phyloP scores from a whole-genome alignment of 2,888 invertebrate genomes.

The Heliconius cydno region DNA sequence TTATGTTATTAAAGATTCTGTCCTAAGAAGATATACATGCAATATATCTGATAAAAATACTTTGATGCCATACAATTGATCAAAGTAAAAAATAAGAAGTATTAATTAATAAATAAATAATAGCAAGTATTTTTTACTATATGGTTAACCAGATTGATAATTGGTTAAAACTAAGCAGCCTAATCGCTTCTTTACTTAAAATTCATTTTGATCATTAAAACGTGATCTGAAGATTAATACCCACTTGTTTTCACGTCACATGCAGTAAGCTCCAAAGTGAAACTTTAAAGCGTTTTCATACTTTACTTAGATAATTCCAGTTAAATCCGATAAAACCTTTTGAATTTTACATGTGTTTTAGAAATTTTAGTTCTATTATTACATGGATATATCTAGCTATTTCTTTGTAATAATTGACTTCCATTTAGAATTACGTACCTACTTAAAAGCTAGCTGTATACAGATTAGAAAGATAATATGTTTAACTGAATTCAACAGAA shows the following conservation, averaged over 20 bases:
- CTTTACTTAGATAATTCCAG: slow-evolving; percentile 15
- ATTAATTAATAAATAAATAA: too few species aligned
- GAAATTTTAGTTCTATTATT: neutral
- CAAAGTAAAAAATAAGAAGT: neutral
- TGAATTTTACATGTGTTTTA: slow-evolving; percentile 4
- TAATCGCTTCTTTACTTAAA: slow-evolving; percentile 5
- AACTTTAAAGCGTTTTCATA: slow-evolving; percentile 17
- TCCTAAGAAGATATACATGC: too few species aligned
- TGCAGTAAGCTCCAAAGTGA: slow-evolving; percentile 11
- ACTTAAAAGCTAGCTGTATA: neutral
- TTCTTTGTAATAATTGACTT: neutral
- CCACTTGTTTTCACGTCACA: slow-evolving; percentile 1
- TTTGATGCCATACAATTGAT: neutral
- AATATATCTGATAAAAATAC: neutral
- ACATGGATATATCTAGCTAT: neutral
- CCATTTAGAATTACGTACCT: neutral
- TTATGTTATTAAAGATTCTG: too few species aligned
- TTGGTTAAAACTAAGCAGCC: neutral
- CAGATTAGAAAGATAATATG: neutral
- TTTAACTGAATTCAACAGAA: neutral
- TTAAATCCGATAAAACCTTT: slow-evolving; percentile 11
- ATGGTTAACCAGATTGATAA: slow-evolving; percentile 47
- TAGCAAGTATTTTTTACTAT: slow-evolving; percentile 57
- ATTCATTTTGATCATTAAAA: slow-evolving; percentile 14
- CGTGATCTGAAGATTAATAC: slow-evolving; percentile 24